Conservation (phyloP, 2,797 vertebrate genomes). For the Chelmon rostratus region DNA sequence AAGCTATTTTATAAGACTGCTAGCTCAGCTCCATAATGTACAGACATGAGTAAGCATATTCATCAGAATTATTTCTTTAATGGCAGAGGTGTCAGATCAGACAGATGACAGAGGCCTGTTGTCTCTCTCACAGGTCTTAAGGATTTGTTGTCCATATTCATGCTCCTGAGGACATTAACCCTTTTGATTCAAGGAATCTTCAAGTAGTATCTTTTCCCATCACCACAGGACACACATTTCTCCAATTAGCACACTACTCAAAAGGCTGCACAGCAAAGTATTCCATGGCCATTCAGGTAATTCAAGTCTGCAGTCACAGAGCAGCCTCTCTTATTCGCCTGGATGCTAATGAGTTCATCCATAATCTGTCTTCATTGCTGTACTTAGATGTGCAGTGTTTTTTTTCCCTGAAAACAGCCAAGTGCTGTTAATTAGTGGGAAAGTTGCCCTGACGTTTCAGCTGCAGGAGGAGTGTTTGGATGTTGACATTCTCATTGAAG, state of each 20-base stretch:
- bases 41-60: too few species aligned
- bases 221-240: not conserved
- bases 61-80: too few species aligned
- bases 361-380: not conserved
- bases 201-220: not conserved
- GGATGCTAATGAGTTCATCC: slow-evolving; percentile 12
- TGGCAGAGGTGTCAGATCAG: too few species aligned
- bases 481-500: slow-evolving; percentile 41
- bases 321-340: not conserved
- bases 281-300: not conserved
- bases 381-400: slow-evolving; percentile 7
- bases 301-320: not conserved
- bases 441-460: slow-evolving; percentile 16
- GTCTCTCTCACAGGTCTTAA: too few species aligned
- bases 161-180: not conserved
- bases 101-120: not conserved
- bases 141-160: not conserved
- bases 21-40: too few species aligned
- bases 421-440: slow-evolving; percentile 40
- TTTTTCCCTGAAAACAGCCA: slow-evolving; percentile 8
- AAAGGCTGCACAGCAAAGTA: not conserved
- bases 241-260: not conserved
- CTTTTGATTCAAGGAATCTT: not conserved
- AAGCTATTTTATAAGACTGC: too few species aligned
- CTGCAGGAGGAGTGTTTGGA: slow-evolving; percentile 36